A percentile compares a stretch with the other conserved stretches of the same genome.
Conservation (phyloP, 2,113 vertebrate species). For the Corydoras sp. region DNA sequence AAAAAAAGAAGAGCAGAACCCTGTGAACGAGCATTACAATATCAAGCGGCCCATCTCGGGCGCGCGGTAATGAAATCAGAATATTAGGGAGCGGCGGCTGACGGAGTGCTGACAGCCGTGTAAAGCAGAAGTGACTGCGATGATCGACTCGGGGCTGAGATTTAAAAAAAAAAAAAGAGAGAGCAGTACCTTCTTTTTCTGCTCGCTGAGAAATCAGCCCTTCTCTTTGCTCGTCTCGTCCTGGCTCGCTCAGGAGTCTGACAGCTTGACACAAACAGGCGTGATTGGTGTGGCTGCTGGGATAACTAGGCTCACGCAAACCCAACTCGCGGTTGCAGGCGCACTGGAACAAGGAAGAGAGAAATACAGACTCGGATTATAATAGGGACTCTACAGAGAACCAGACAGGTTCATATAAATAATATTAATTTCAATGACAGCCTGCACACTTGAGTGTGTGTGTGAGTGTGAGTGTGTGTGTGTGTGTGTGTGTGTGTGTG, state of each 20-base stretch:
- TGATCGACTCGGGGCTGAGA: constrained; percentile 28
- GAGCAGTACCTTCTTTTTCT: constrained; percentile 31
- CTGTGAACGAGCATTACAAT: constrained; percentile 15
- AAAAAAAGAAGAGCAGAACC: too few relatives aligned
- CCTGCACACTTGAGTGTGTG: constrained; percentile 7
- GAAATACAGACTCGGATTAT: background rate
- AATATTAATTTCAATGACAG: constrained; percentile 25
- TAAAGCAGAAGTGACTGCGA: constrained; percentile 37
- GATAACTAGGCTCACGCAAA: constrained; percentile 32
- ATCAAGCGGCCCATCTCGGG: constrained; percentile 41
- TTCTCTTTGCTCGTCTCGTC: constrained; percentile 19
- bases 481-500: too few relatives aligned
- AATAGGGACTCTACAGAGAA: constrained; percentile 9
- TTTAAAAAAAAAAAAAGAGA: constrained; percentile 14
- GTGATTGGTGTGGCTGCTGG: constrained; percentile 39
- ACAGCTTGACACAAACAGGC: constrained; percentile 45
- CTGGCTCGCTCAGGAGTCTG: constrained; percentile 36
- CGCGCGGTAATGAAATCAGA: constrained; percentile 45
- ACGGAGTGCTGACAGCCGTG: constrained; percentile 40
- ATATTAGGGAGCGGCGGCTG: constrained; percentile 42
- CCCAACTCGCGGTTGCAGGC: too few relatives aligned
- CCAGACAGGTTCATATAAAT: constrained; percentile 19
- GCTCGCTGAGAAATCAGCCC: constrained; percentile 30
- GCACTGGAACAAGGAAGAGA: background rate
- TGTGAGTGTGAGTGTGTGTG: too few relatives aligned